A percentile compares a stretch with the other conserved stretches of the same genome.
Conservation (phyloP, 2,797 vertebrate species). For the Lepus oiostolus region DNA sequence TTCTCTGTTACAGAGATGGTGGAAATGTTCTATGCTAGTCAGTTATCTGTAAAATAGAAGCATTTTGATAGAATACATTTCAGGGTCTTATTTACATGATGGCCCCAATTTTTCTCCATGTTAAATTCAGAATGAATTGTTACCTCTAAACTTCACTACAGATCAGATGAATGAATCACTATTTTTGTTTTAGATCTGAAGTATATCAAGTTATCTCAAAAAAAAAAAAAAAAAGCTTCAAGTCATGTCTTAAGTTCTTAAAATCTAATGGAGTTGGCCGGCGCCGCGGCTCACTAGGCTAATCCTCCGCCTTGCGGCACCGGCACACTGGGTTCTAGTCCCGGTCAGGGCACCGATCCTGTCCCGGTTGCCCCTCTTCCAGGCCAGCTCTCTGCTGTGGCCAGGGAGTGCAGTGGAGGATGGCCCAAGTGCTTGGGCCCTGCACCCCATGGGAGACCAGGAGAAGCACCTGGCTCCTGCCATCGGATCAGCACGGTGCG, state of each 20-base stretch:
- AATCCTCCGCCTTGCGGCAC: too few species aligned
- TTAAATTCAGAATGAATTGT: constrained; percentile 2
- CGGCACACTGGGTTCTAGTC: too few species aligned
- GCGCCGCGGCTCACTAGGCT: too few species aligned
- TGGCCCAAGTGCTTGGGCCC: too few species aligned
- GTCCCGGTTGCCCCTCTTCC: too few species aligned
- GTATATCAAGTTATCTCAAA: background rate
- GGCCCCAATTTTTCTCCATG: background rate
- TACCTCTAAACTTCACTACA: background rate
- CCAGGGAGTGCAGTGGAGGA: too few species aligned
- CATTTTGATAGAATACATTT: constrained; percentile 27
- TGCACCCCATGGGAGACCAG: too few species aligned
- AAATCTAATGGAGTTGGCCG: background rate
- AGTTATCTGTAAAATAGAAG: background rate
- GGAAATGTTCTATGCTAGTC: background rate
- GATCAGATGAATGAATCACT: background rate
- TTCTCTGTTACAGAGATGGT: background rate
- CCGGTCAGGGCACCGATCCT: too few species aligned
- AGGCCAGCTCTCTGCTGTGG: too few species aligned
- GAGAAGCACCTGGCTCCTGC: too few species aligned
- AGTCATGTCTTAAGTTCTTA: constrained; percentile 29
- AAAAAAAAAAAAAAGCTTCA: background rate
- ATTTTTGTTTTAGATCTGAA: background rate
- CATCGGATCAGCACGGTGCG: too few species aligned
- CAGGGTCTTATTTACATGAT: background rate